phyloP scores from a whole-genome alignment of 1,140 invertebrate genomes.

The Rhynchophorus ferrugineus region DNA sequence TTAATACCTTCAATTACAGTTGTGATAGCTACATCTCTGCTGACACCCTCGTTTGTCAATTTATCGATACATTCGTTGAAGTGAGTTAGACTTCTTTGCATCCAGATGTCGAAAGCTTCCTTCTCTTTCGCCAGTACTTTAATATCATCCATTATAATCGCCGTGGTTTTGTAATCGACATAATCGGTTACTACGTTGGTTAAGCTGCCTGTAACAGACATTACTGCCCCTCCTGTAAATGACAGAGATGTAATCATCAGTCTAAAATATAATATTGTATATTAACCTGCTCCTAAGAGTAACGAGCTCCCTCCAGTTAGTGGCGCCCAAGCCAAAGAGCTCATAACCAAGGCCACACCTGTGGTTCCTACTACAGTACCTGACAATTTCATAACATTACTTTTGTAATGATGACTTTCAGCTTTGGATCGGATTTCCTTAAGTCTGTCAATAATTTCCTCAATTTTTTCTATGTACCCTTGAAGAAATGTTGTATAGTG shows the following conservation, averaged over 20 bases:
- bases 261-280: neutral
- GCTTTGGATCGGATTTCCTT: constrained; percentile 15
- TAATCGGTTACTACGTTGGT: constrained; percentile 23
- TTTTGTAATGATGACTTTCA: constrained; percentile 19
- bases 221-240: constrained; percentile 19
- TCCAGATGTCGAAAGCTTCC: constrained; percentile 20
- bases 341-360: constrained; percentile 20
- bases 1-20: constrained; percentile 18
- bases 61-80: constrained; percentile 20
- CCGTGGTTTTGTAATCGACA: constrained; percentile 23
- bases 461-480: constrained; percentile 21
- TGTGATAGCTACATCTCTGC: constrained; percentile 14
- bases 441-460: constrained; percentile 19
- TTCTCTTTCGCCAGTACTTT: constrained; percentile 18
- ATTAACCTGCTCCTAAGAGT: constrained; percentile 19
- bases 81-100: constrained; percentile 18
- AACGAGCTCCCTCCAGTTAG: constrained; percentile 19
- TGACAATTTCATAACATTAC: constrained; percentile 21
- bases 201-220: constrained; percentile 25
- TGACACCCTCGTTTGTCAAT: constrained; percentile 11
- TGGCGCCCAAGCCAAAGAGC: constrained; percentile 20
- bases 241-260: neutral
- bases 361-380: constrained; percentile 20
- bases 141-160: constrained; percentile 23
- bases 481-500: constrained; percentile 17